These are phyloP conservation scores for Zosterops japonicus DNA, from an alignment of 2,113 vertebrate species.

Conservation along the genomic window DNA sequence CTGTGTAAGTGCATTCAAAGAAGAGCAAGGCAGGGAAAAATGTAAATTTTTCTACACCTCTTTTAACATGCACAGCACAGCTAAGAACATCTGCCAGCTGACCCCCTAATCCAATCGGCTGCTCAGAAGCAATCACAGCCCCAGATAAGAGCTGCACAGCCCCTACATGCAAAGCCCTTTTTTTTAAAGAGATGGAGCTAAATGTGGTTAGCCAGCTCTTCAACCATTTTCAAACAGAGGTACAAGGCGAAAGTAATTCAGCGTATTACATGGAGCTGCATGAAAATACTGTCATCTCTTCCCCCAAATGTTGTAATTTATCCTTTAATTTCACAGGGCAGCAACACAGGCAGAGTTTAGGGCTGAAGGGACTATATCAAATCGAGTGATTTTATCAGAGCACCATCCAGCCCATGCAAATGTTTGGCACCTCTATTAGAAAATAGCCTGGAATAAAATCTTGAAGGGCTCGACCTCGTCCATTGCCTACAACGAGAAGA, in stretches of 20 bases:
- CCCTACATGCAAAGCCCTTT: not conserved
- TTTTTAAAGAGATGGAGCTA: slow-evolving; percentile 44
- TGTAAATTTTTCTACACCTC: slow-evolving; percentile 39
- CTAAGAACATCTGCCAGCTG: slow-evolving; percentile 56
- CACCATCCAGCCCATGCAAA: not conserved
- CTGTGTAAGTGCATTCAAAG: slow-evolving; percentile 46
- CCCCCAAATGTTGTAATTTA: not conserved
- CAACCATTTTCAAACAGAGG: not conserved
- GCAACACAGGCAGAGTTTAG: not conserved
- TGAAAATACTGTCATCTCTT: slow-evolving; percentile 6
- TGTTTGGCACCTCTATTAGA: not conserved
- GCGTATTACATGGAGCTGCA: not conserved
- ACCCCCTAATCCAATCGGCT: slow-evolving; percentile 56
- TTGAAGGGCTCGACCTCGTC: not conserved
- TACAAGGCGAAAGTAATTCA: not conserved
- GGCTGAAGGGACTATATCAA: not conserved
- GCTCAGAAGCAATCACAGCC: slow-evolving; percentile 31
- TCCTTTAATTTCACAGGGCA: slow-evolving; percentile 5
- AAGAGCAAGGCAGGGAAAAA: slow-evolving; percentile 37
- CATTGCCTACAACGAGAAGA: not conserved
- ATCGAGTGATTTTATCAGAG: not conserved
- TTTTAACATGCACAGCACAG: slow-evolving; percentile 48
- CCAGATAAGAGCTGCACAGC: slow-evolving; percentile 24
- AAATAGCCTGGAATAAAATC: not conserved
- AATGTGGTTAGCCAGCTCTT: slow-evolving; percentile 23